Base-by-base conservation (phyloP, 2,888 invertebrate genomes). In the Spodoptera picta region DNA sequence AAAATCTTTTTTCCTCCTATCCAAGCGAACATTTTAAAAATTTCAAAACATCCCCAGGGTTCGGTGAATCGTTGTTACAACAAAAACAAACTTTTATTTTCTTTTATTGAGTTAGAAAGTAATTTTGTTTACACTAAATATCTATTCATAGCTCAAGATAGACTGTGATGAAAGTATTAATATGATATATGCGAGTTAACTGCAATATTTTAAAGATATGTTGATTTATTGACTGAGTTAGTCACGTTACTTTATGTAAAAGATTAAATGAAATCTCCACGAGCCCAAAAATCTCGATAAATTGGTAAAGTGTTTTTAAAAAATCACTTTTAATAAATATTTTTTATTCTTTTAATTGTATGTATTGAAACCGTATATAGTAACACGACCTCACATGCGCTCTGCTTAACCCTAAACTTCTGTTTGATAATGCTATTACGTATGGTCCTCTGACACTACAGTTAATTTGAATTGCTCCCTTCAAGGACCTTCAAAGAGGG, bases 41-140 rank as follows among this genome's bases (percentile, higher is more conserved):
- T 83, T 84, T 84, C 71, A 83, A 86, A 91, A 90, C 74, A 90
- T 77, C 89, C 89, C 73, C 55, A 60, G 87, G 92, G 87, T 73
- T 75, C 69, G 64, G 60, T 70, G 79, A 79, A 77, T 81, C 75
- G 79, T 69, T 81, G 73, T 69, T 77, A 74, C 80, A 83, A 82
- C 79, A 85, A 80, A 77, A 82, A 84, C 79, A 81, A 71, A 73
- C 77, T 73, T 72, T 66, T 75, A 68, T 78, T 75, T 80, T 75
- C 63, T 62, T 77, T 76, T 66, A 64, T 69, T 60, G 51, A 73
- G 70, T 63, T 66, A 14, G 57, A 46, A 48, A 67, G 59, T 65
- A 65, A 79, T 77, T 68, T 74, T 69, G 53, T 64, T 69, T 52
- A 60, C 46, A 60, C 63, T 63, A 52, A 64, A 67, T 63, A 63